These are phyloP conservation scores for Heliothis virescens DNA, from an alignment of 1,140 invertebrate genomes.

Conservation along the genomic window DNA sequence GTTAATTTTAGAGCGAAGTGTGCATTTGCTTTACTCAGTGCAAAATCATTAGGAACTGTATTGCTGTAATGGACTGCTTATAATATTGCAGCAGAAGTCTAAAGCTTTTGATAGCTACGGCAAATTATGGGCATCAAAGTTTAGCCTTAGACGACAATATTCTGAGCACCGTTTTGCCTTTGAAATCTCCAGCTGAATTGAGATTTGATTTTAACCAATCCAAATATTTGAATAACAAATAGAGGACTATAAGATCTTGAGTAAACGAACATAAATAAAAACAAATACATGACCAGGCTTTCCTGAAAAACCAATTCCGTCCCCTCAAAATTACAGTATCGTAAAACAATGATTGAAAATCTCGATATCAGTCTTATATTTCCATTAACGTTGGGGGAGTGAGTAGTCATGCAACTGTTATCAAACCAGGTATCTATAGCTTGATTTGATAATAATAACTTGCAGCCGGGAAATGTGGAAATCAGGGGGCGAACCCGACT, in stretches of 20 bases:
- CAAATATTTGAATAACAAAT: constrained; percentile 20
- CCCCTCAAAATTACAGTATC: constrained; percentile 77
- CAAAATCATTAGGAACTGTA: not conserved
- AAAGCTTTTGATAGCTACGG: too few species aligned
- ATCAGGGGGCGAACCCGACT: constrained; percentile 65
- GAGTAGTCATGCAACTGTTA: constrained; percentile 69
- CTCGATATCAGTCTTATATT: constrained; percentile 76
- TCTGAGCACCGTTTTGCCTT: not conserved
- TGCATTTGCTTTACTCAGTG: constrained; percentile 51
- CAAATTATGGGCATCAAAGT: not conserved
- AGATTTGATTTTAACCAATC: not conserved
- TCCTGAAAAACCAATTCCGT: constrained; percentile 45
- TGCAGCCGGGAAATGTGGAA: constrained; percentile 75
- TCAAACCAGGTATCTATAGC: constrained; percentile 80
- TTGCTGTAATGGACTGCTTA: too few species aligned
- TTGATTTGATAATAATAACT: constrained; percentile 86
- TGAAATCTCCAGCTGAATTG: not conserved
- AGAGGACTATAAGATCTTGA: not conserved
- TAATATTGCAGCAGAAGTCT: too few species aligned
- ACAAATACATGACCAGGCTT: constrained; percentile 12
- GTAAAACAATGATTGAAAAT: constrained; percentile 83
- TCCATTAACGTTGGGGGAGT: constrained; percentile 75
- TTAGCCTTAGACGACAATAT: not conserved
- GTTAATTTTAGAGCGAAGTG: constrained; percentile 52
- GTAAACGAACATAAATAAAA: constrained; percentile 16